phyloP scores from a whole-genome alignment of 2,888 invertebrate genomes.

The Oligia latruncula region DNA sequence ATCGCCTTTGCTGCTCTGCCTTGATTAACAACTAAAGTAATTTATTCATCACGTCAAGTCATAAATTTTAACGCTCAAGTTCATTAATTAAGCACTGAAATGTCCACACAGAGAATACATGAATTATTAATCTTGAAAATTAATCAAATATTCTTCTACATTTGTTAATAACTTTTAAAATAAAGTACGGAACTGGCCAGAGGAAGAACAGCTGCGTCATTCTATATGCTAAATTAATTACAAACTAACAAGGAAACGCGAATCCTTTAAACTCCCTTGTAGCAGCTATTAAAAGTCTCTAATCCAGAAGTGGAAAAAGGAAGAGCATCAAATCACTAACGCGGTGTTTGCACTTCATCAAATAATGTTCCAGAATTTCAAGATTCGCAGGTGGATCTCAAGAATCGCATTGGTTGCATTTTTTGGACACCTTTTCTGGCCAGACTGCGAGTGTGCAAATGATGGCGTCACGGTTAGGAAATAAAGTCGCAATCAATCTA shows the following conservation, averaged over 20 bases:
- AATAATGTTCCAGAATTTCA: neutral
- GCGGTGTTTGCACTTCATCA: neutral
- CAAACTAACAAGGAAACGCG: neutral
- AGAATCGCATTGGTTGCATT: neutral
- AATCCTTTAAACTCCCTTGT: neutral
- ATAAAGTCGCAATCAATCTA: slow-evolving; percentile 4
- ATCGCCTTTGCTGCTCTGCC: slow-evolving; percentile 46
- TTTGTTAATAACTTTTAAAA: slow-evolving; percentile 6
- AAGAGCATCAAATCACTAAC: neutral
- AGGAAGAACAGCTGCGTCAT: neutral
- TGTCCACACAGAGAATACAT: slow-evolving; percentile 46
- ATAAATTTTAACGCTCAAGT: slow-evolving; percentile 56
- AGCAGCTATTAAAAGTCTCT: neutral
- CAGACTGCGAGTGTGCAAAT: neutral
- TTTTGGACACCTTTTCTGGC: neutral
- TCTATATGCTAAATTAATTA: neutral
- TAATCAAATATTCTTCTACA: slow-evolving; percentile 34
- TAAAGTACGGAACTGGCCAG: neutral
- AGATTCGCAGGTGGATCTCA: neutral
- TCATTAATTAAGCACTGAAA: slow-evolving; percentile 57
- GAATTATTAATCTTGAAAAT: slow-evolving; percentile 55
- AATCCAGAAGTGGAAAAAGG: neutral
- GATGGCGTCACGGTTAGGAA: neutral
- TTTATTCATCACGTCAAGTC: slow-evolving; percentile 58
- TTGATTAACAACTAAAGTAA: slow-evolving; percentile 55